These are phyloP conservation scores for Hipparchia sbordonii DNA, from an alignment of 2,888 invertebrate genomes.

Conservation along the genomic window DNA sequence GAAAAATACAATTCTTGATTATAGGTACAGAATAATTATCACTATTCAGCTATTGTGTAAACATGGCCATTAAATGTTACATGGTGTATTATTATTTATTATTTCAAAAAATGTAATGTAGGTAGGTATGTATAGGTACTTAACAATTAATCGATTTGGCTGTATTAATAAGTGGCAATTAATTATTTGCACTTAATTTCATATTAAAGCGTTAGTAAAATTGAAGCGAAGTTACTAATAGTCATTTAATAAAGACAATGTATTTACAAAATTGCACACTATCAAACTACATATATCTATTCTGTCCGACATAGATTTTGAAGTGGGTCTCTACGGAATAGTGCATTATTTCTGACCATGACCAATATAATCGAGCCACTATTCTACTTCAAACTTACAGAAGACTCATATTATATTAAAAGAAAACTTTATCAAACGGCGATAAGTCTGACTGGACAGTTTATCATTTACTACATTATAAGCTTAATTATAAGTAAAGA, in stretches of 20 bases:
- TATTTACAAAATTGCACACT: conserved; percentile 68
- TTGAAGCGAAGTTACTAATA: conserved; percentile 45
- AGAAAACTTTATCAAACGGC: conserved; percentile 43
- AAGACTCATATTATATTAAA: conserved; percentile 37
- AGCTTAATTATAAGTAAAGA: background rate
- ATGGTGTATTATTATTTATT: conserved; percentile 10
- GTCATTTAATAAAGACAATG: conserved; percentile 42
- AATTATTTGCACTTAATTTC: conserved; percentile 29
- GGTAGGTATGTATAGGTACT: background rate
- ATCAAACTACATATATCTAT: conserved; percentile 48
- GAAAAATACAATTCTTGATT: conserved; percentile 73
- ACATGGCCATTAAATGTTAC: conserved; percentile 23
- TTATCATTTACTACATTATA: background rate
- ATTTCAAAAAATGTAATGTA: conserved; percentile 19
- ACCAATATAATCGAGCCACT: conserved; percentile 15
- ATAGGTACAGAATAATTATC: conserved; percentile 34
- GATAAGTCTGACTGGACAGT: background rate
- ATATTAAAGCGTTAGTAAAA: conserved; percentile 46
- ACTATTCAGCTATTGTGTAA: conserved; percentile 38
- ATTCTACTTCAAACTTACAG: conserved; percentile 22
- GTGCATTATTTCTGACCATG: conserved; percentile 21
- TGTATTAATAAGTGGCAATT: conserved; percentile 10
- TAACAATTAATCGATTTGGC: conserved; percentile 6
- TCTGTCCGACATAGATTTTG: conserved; percentile 18
- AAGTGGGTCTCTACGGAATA: conserved; percentile 15